A percentile compares a stretch with the other conserved stretches of the same genome.
phyloP scores from a whole-genome alignment of 2,113 vertebrate genomes.

The Hipposideros armiger region DNA sequence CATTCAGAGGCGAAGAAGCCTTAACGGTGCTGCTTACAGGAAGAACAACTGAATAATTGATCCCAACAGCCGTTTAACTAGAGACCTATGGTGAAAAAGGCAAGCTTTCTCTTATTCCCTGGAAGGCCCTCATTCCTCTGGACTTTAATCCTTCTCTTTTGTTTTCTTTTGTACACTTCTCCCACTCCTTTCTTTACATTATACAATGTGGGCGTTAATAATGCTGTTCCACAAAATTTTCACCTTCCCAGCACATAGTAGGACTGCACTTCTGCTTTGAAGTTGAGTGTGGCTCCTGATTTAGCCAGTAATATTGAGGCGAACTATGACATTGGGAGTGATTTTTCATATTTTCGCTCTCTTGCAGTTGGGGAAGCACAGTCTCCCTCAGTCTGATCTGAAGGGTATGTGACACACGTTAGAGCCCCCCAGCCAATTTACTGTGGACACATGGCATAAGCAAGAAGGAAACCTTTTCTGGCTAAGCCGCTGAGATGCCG shows the following conservation, averaged over 20 bases:
- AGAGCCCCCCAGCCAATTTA: background rate
- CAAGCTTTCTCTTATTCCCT: background rate
- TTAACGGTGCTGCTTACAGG: conserved; percentile 43
- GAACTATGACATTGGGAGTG: background rate
- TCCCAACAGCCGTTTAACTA: conserved; percentile 43
- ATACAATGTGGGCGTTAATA: background rate
- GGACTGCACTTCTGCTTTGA: background rate
- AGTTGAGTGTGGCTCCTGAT: background rate
- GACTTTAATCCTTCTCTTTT: background rate
- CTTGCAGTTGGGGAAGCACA: background rate
- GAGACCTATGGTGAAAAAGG: background rate
- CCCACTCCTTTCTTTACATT: background rate
- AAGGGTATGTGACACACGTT: background rate
- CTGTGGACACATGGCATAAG: background rate
- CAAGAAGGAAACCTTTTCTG: background rate
- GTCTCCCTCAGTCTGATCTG: background rate
- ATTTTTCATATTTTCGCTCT: background rate
- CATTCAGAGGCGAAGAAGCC: background rate
- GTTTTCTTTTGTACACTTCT: background rate
- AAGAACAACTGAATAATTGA: conserved; percentile 55
- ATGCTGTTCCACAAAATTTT: background rate
- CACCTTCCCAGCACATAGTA: background rate
- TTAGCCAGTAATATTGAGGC: background rate
- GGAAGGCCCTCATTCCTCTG: background rate
- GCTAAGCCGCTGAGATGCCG: background rate